phyloP scores from a whole-genome alignment of 2,888 invertebrate species.

The Drosophila birchii region DNA sequence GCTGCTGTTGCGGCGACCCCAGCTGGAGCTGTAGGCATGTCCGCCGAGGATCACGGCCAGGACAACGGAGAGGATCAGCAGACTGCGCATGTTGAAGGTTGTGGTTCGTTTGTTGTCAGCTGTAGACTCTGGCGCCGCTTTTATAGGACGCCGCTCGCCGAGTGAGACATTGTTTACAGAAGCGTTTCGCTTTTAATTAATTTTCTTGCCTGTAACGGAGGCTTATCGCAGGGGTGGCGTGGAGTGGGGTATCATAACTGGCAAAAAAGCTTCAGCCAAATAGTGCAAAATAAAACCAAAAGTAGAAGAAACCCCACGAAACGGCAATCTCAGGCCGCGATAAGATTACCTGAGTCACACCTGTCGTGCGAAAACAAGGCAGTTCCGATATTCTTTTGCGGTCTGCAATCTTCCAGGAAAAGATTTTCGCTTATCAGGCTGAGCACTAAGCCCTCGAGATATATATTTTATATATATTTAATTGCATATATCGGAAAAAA shows the following conservation, averaged over 20 bases:
- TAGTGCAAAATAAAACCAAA: conserved; percentile 36
- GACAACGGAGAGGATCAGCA: conserved; percentile 60
- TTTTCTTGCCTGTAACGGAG: conserved; percentile 42
- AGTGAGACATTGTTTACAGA: conserved; percentile 53
- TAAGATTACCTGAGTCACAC: conserved; percentile 65
- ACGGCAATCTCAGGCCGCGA: conserved; percentile 44
- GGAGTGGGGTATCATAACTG: background rate
- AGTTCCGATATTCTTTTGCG: conserved; percentile 7
- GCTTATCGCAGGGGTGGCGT: conserved; percentile 47
- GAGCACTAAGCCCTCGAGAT: background rate
- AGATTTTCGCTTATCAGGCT: conserved; percentile 22
- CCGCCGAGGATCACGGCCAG: conserved; percentile 61
- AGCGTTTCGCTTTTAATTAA: conserved; percentile 59
- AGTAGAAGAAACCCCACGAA: conserved; percentile 27
- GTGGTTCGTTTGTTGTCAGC: conserved; percentile 20
- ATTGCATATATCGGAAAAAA: conserved; percentile 21
- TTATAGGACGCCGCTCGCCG: conserved; percentile 38
- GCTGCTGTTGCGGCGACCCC: conserved; percentile 52
- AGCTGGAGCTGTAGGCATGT: conserved; percentile 57
- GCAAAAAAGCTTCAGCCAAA: conserved; percentile 5
- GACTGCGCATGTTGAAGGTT: conserved; percentile 54
- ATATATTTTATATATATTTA: background rate
- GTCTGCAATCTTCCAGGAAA: conserved; percentile 28
- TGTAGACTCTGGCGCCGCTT: conserved; percentile 22
- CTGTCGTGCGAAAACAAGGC: conserved; percentile 2